Conservation (phyloP, 2,113 vertebrate species). For the western clawed frog (Xenopus tropicalis) region UCB_Xtro_10.0 CM004445.2:103866501-103867000, state of each 20-base stretch:
- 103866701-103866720: neutral
- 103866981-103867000: too few relatives aligned
- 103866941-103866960: too few relatives aligned
- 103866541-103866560: neutral
- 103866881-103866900: too few relatives aligned
- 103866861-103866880: too few relatives aligned
- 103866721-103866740: neutral
- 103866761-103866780: too few relatives aligned
- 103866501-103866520: too few relatives aligned
- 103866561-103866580: neutral
- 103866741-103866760: neutral
- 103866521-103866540: too few relatives aligned
- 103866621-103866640: constrained; percentile 9
- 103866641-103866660: constrained; percentile 22
- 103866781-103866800: neutral
- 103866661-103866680: constrained; percentile 1
- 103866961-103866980: too few relatives aligned
- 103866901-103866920: too few relatives aligned
- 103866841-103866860: neutral
- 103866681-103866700: constrained; percentile 13
- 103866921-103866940: too few relatives aligned
- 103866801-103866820: neutral
- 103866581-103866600: neutral
- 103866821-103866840: neutral
- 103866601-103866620: neutral